Evolutionary conservation across 1,140 invertebrate species (phyloP).

Genomic region (Catajapyx aquilonaris): DNA sequence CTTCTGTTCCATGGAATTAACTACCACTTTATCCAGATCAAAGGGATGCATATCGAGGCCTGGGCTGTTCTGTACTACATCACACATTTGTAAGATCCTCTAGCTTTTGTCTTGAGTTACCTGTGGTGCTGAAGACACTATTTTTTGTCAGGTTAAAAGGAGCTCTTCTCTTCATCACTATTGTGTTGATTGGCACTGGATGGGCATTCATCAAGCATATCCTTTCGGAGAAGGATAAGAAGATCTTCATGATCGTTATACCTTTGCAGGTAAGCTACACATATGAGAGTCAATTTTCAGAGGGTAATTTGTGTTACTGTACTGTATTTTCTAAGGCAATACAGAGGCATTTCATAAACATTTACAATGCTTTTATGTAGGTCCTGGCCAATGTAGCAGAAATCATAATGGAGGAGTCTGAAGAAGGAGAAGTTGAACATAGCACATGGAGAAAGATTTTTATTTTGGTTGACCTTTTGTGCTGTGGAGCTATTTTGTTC

Average conservation of each 20-base stretch:
- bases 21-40: slow-evolving; percentile 85
- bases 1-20: slow-evolving; percentile 91
- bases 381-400: slow-evolving; percentile 89
- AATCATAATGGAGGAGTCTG: slow-evolving; percentile 94
- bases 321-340: too few species aligned
- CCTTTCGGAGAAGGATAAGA: slow-evolving; percentile 86
- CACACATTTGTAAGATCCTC: slow-evolving; percentile 59
- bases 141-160: slow-evolving; percentile 49
- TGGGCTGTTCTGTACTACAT: slow-evolving; percentile 97
- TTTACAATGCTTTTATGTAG: too few species aligned
- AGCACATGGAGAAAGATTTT: slow-evolving; percentile 84
- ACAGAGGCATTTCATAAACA: too few species aligned
- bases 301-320: too few species aligned
- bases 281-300: too few species aligned
- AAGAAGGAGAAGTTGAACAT: slow-evolving; percentile 77
- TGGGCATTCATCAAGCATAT: slow-evolving; percentile 99
- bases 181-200: slow-evolving; percentile 90
- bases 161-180: slow-evolving; percentile 85
- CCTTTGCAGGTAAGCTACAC: slow-evolving; percentile 60
- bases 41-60: slow-evolving; percentile 82
- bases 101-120: slow-evolving; percentile 4
- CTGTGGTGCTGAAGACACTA: background rate
- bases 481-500: slow-evolving; percentile 92
- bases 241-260: slow-evolving; percentile 96
- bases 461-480: slow-evolving; percentile 83